phyloP scores from a whole-genome alignment of 2,888 invertebrate genomes.

The Sinhomidia bicolor region DNA sequence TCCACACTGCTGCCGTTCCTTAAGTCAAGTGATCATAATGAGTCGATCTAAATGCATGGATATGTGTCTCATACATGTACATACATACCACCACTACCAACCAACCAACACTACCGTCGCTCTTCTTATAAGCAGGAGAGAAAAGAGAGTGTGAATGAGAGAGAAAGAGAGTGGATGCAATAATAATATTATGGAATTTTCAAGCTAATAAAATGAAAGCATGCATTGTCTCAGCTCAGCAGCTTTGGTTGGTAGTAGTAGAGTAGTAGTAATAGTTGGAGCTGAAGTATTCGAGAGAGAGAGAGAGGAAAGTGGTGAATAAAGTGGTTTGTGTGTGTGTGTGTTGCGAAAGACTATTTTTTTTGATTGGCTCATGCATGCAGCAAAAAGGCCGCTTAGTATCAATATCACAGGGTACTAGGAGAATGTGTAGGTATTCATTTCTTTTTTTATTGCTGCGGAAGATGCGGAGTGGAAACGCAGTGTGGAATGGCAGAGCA shows the following conservation, averaged over 20 bases:
- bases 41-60: conserved; percentile 80
- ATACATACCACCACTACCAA: too few species aligned
- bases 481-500: not conserved
- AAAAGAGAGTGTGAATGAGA: too few species aligned
- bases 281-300: too few species aligned
- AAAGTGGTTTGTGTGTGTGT: not conserved
- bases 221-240: conserved; percentile 52
- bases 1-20: conserved; percentile 71
- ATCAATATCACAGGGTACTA: not conserved
- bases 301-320: conserved; percentile 13
- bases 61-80: conserved; percentile 69
- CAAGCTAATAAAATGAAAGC: conserved; percentile 68
- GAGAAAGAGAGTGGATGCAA: conserved; percentile 20
- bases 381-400: not conserved
- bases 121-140: not conserved
- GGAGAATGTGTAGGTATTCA: not conserved
- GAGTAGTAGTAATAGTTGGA: not conserved
- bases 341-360: not conserved
- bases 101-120: too few species aligned
- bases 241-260: not conserved
- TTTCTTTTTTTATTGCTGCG: not conserved
- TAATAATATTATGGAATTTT: conserved; percentile 37
- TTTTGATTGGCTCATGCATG: not conserved
- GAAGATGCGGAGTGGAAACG: not conserved
- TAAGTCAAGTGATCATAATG: conserved; percentile 80